Evolutionary conservation across 2,797 vertebrate genomes (phyloP).

Genomic region (Apodemus agrarius): DNA sequence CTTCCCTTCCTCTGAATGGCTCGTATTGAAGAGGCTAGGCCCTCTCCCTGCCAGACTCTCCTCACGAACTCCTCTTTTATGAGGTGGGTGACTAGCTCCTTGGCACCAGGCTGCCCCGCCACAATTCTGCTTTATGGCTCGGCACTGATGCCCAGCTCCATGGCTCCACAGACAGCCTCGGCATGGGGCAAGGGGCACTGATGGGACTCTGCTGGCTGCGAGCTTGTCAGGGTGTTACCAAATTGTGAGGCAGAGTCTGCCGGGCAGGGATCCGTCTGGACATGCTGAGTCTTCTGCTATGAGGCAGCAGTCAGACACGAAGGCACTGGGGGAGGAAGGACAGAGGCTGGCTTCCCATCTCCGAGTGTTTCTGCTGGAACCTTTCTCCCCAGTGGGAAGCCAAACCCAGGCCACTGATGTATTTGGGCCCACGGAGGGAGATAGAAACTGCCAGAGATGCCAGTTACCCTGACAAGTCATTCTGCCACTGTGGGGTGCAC

Average conservation of each 20-base stretch:
- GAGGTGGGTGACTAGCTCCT: constrained; percentile 61
- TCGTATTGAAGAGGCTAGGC: constrained; percentile 71
- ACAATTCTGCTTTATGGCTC: constrained; percentile 68
- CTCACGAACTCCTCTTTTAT: constrained; percentile 74
- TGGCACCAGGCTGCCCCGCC: constrained; percentile 59
- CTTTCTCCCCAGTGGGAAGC: not conserved
- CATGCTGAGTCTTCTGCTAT: not conserved
- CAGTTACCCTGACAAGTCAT: not conserved
- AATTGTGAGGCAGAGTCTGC: not conserved
- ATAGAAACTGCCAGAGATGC: not conserved
- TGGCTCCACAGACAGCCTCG: not conserved
- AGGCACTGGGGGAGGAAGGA: not conserved
- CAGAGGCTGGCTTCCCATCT: not conserved
- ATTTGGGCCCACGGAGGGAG: not conserved
- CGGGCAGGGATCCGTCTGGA: constrained; percentile 33
- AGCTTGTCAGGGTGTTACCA: constrained; percentile 58
- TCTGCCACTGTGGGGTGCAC: not conserved
- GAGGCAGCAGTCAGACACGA: not conserved
- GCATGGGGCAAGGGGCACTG: not conserved
- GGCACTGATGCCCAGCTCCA: not conserved
- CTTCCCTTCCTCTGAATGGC: constrained; percentile 74
- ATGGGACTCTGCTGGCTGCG: constrained; percentile 43
- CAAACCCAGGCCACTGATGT: not conserved
- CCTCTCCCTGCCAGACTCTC: constrained; percentile 72
- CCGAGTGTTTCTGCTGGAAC: not conserved